These are phyloP conservation scores for Heteronetta atricapilla DNA, from an alignment of 2,113 vertebrate species.

Conservation along the genomic window DNA sequence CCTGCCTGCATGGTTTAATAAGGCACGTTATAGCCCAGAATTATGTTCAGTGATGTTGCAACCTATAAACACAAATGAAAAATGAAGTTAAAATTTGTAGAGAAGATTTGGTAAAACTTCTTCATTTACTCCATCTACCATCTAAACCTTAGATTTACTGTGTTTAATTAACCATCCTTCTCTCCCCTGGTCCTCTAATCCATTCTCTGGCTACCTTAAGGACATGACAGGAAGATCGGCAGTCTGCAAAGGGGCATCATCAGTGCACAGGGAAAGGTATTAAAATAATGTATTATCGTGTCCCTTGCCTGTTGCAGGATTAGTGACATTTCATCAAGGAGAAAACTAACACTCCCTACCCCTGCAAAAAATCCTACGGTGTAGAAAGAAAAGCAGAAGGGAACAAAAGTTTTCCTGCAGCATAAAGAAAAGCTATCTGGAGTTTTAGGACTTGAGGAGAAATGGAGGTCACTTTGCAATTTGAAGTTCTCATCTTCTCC, in stretches of 20 bases:
- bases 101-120: conserved; percentile 43
- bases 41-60: conserved; percentile 45
- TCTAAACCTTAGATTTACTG: conserved; percentile 68
- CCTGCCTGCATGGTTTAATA: conserved; percentile 41
- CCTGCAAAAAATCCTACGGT: not conserved
- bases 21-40: conserved; percentile 41
- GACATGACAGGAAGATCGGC: conserved; percentile 38
- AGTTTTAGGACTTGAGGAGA: not conserved
- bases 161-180: conserved; percentile 72
- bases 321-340: not conserved
- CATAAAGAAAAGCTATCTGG: not conserved
- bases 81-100: conserved; percentile 36
- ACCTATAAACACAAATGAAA: conserved; percentile 63
- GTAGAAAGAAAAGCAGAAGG: not conserved
- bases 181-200: not conserved
- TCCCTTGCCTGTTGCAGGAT: not conserved
- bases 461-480: not conserved
- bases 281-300: not conserved
- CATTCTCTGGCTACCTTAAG: conserved; percentile 11
- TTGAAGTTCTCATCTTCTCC: not conserved
- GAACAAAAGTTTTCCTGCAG: not conserved
- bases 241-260: not conserved
- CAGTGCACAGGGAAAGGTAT: not conserved
- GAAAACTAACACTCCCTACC: not conserved
- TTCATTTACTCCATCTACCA: conserved; percentile 51